A percentile compares a stretch with the other conserved stretches of the same genome.
Evolutionary conservation across 1,140 invertebrate species (phyloP).

Genomic region (Heliconius himera): DNA sequence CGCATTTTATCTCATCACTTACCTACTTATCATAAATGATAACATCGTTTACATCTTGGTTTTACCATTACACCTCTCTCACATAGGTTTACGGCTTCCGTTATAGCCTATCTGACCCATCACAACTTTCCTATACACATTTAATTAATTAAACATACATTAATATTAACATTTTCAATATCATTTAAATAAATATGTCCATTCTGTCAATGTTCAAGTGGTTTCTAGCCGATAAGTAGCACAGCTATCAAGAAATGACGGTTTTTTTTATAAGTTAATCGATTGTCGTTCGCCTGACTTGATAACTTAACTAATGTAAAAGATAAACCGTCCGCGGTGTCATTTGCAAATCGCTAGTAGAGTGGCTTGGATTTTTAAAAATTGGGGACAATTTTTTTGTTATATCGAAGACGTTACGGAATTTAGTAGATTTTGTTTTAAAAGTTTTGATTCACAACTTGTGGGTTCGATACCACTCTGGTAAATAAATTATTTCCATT

Average conservation of each 20-base stretch:
- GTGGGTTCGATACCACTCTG: too few species aligned
- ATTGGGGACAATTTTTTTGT: background rate
- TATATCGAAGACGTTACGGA: background rate
- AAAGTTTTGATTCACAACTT: background rate
- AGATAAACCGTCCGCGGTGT: slow-evolving; percentile 27
- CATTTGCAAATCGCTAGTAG: slow-evolving; percentile 37
- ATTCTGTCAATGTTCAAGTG: slow-evolving; percentile 10
- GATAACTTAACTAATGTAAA: slow-evolving; percentile 31
- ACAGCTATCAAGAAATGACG: slow-evolving; percentile 27
- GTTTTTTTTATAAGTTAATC: slow-evolving; percentile 34
- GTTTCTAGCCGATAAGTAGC: slow-evolving; percentile 25
- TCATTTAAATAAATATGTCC: slow-evolving; percentile 3
- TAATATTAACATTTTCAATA: background rate
- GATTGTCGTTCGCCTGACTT: slow-evolving; percentile 28
- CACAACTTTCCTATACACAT: background rate
- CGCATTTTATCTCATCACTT: background rate
- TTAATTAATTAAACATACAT: slow-evolving; percentile 9
- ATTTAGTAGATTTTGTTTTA: background rate
- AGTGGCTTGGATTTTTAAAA: slow-evolving; percentile 20
- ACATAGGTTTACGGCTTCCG: background rate
- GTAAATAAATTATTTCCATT: too few species aligned
- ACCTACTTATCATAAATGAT: background rate
- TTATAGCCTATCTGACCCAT: slow-evolving; percentile 8
- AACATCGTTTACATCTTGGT: background rate
- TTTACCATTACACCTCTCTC: background rate